Base-by-base conservation (phyloP, 2,113 vertebrate genomes). In the Gorsachius goisagi region DNA sequence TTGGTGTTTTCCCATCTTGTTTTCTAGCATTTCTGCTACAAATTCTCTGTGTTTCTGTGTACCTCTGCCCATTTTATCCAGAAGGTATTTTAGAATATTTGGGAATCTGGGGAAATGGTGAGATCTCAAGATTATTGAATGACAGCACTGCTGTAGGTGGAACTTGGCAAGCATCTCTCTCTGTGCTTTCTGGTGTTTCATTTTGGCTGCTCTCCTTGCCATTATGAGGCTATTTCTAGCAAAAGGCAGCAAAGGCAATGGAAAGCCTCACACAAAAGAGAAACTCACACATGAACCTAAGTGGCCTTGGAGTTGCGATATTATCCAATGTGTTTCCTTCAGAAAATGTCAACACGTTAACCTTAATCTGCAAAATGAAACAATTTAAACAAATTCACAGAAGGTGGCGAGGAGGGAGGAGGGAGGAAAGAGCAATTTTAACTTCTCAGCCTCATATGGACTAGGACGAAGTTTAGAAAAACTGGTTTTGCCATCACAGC, bases 321-420 rank as follows among this genome's bases (percentile, higher is more conserved):
- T 74, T 53, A 32, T 15, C 56, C 63, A 63, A 21, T 28, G 5
- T n/a, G 3, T 76, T 84, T 53, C 21, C 49, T 23, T 87, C 20
- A 37, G 16, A 72, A 75, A 45, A 59, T 16, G 6, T 22, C 50
- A 79, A 6, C 13, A 28, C 23, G n/a, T 21, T 37, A 41, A 45
- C 6, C 6, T 72, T 80, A 44, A 58, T 44, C 28, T 73, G 22
- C 2, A 68, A 60, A 83, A 37, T 56, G 5, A 74, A 87, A 19
- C 16, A 41, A 39, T 47, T 77, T 16, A 73, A 47, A 2, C 1
- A 30, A 68, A 92, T 87, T 84, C 4, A 16, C 32, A 69, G 41
- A 71, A 30, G 13, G 9, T 1, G 0, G 7, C 23, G 9, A 53
- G 19, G 27, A 7, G 5, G 26, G 6, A 26, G 17, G 17, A 21